Conservation (phyloP, 2,888 invertebrate species). For the Phlogophora meticulosa region DNA sequence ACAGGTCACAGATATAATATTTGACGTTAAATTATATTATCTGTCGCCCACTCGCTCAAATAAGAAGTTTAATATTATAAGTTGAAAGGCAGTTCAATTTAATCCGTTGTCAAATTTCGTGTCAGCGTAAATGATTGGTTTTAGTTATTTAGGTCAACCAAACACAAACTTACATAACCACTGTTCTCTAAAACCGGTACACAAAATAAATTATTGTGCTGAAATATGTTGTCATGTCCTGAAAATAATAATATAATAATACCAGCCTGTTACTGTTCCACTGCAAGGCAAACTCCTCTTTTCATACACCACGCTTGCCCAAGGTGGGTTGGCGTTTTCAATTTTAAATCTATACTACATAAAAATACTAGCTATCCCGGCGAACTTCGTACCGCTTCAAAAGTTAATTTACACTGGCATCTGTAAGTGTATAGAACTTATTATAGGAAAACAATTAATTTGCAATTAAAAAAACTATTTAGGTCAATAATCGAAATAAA, state of each 20-base stretch:
- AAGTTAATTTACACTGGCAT: too few relatives aligned
- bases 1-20: background rate
- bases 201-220: background rate
- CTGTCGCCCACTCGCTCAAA: background rate
- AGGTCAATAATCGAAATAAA: too few relatives aligned
- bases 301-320: too few relatives aligned
- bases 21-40: background rate
- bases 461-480: too few relatives aligned
- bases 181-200: background rate
- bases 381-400: too few relatives aligned
- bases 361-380: too few relatives aligned
- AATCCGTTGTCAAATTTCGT: constrained; percentile 26
- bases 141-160: constrained; percentile 28
- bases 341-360: too few relatives aligned
- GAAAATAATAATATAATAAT: constrained; percentile 17
- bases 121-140: constrained; percentile 31
- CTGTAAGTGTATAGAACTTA: too few relatives aligned
- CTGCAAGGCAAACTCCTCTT: too few relatives aligned
- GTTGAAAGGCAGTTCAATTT: constrained; percentile 11
- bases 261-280: too few relatives aligned
- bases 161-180: constrained; percentile 7
- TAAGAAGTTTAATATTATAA: background rate
- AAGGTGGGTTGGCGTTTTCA: too few relatives aligned
- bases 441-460: too few relatives aligned
- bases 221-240: background rate